Conservation (phyloP, 2,797 vertebrate species). For the Enteromius treurensis region DNA sequence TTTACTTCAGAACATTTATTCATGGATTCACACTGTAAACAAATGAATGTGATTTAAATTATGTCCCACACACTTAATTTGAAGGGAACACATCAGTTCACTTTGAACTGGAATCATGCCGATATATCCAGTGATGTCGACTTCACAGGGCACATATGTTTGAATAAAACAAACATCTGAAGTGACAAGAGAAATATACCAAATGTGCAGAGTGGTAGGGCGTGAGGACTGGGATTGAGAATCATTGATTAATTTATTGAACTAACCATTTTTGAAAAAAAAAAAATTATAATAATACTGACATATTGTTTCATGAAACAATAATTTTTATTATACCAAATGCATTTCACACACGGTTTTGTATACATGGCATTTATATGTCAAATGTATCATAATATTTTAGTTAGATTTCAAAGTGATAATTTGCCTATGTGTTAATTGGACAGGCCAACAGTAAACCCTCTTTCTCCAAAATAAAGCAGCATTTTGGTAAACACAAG, state of each 20-base stretch:
- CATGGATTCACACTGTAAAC: too few species aligned
- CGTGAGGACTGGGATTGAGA: not conserved
- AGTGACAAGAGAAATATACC: too few species aligned
- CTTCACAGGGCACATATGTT: too few species aligned
- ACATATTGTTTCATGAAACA: not conserved
- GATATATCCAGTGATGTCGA: too few species aligned
- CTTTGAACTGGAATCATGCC: too few species aligned
- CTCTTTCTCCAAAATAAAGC: not conserved
- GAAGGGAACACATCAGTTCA: too few species aligned
- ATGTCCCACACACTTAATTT: too few species aligned
- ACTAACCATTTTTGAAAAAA: not conserved
- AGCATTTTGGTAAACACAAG: not conserved
- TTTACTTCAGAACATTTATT: too few species aligned
- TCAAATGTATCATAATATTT: not conserved
- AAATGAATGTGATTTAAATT: too few species aligned
- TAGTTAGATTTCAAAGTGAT: not conserved
- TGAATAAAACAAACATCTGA: too few species aligned
- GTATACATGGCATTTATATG: not conserved
- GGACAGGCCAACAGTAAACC: not conserved
- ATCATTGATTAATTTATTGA: not conserved
- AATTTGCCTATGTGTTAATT: not conserved
- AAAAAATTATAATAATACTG: not conserved
- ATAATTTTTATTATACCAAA: not conserved
- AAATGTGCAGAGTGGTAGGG: too few species aligned
- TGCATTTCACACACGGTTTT: not conserved